These are phyloP conservation scores for Lepus americanus DNA, from an alignment of 2,113 vertebrate genomes.

Conservation along the genomic window DNA sequence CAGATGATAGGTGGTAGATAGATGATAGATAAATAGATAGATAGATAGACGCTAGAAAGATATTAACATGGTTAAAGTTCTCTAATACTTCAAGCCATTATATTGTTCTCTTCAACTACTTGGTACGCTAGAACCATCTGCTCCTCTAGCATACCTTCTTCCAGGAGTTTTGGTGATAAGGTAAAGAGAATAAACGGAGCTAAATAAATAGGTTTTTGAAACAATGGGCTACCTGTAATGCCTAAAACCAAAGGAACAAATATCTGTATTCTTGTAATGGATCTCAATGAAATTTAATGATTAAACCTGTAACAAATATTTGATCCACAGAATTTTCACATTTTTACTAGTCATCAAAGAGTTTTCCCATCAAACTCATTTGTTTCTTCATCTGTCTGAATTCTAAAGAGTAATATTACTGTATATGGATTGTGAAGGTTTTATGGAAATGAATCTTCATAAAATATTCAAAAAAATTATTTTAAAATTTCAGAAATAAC, in stretches of 20 bases:
- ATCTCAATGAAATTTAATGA: not conserved
- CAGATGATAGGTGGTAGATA: not conserved
- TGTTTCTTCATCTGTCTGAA: not conserved
- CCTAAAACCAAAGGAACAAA: not conserved
- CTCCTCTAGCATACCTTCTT: not conserved
- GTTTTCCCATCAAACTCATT: not conserved
- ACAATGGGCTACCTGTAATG: not conserved
- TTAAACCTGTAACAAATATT: not conserved
- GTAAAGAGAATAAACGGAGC: not conserved
- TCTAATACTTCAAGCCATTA: not conserved
- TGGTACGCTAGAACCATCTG: not conserved
- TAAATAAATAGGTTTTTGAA: not conserved
- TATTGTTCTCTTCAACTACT: not conserved
- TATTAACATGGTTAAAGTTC: not conserved
- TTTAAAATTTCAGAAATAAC: not conserved
- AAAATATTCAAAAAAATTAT: conserved; percentile 52
- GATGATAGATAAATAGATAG: not conserved
- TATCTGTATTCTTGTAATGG: not conserved
- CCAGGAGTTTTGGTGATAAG: not conserved
- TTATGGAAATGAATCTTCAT: not conserved
- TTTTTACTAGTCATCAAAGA: not conserved
- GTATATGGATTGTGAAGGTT: not conserved
- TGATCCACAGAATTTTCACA: not conserved
- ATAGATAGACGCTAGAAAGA: not conserved
- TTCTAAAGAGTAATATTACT: not conserved